These are phyloP conservation scores for Xestia sexstrigata DNA, from an alignment of 2,888 invertebrate genomes.

Conservation along the genomic window DNA sequence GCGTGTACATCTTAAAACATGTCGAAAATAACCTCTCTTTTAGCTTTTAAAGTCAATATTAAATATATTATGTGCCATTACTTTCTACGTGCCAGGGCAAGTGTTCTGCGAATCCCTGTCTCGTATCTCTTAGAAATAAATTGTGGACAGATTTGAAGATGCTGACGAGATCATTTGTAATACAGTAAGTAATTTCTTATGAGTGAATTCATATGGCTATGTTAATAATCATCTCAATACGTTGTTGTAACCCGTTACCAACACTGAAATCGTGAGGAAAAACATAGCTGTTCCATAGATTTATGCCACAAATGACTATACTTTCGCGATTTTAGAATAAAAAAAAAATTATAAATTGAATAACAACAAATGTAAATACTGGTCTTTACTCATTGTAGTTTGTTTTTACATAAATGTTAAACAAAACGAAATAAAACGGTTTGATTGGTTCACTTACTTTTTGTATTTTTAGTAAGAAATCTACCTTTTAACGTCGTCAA, in stretches of 20 bases:
- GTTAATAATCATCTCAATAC: background rate
- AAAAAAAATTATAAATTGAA: too few relatives aligned
- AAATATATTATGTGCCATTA: constrained; percentile 65
- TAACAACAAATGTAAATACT: too few relatives aligned
- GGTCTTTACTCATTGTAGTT: background rate
- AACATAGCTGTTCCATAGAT: background rate
- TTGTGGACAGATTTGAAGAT: constrained; percentile 33
- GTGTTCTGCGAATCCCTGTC: constrained; percentile 34
- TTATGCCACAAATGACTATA: background rate
- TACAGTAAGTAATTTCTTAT: background rate
- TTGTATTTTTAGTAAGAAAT: background rate
- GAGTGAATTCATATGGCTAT: background rate
- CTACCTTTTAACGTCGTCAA: constrained; percentile 15
- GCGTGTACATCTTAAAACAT: constrained; percentile 63
- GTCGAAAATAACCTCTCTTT: constrained; percentile 75
- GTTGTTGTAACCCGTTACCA: background rate
- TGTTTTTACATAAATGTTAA: background rate
- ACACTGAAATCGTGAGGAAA: too few relatives aligned
- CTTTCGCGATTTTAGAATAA: background rate
- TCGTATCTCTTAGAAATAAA: constrained; percentile 27
- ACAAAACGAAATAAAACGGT: background rate
- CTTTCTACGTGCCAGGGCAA: constrained; percentile 61
- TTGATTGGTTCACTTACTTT: background rate
- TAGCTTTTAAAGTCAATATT: constrained; percentile 60
- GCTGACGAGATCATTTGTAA: background rate